Evolutionary conservation across 2,797 vertebrate genomes (phyloP), one percentile per base, ranked within the genome.

Genomic region (Dendrocincla fuliginosa): DNA sequence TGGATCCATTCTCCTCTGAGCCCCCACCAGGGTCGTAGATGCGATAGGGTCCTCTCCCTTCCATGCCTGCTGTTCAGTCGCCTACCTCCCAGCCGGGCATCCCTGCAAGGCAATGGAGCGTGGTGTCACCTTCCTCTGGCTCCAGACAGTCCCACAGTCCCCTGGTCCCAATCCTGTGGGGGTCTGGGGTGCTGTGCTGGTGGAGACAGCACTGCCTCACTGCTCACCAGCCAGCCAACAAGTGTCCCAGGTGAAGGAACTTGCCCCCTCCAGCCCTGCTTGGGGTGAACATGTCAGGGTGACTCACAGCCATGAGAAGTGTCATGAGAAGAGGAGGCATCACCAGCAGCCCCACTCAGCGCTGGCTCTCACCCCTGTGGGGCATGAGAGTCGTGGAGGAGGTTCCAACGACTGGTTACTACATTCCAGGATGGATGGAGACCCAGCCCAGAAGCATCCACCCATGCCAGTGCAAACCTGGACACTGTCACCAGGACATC

Each of bases 1-100:
- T 84, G 70, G 96, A 83, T 22, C 87, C 97, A 97, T 99, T 98
- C 41, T 96, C 96, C 4, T 90, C 88, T 1, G 88, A 95, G 52
- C 96, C 98, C 98, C 99, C 98, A 71, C 99, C 99, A 2, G 99
- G 99, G 97, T 99, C 99, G 42, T 99, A 99, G 98, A 99, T 99
- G 96, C 98, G 99, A 97, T 99, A 99, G 0, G 99, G 99, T 93
- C 98, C 99, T 98, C 98, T 99, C 96, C 99, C 98, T 97, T 99
- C 99, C 99, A 99, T 99, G 88, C 85, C 92, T 16, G 91, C 90
- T 75, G 44, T 61, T 98, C 93, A 98, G 93, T 86, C 92, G 5
- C 93, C 92, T 71, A 47, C 90, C 25, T 94, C 89, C 81, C 88
- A 68, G 87, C 71, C 81, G n/a, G n/a, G 87, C 95, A 96, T 91